phyloP scores from a whole-genome alignment of 2,797 vertebrate species.

The Mastacembelus armatus region DNA sequence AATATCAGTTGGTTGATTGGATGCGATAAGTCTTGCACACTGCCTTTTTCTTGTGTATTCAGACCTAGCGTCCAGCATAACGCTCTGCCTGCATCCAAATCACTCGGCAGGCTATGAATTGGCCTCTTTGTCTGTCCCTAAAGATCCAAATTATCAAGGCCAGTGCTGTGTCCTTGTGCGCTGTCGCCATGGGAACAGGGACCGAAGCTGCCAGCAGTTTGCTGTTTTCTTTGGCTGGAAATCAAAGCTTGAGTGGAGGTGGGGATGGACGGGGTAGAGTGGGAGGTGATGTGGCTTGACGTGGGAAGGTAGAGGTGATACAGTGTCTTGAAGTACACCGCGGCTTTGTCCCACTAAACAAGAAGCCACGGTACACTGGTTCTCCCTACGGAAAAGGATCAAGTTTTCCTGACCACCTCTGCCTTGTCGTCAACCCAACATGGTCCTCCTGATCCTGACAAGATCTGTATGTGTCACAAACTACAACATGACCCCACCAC shows the following conservation, averaged over 20 bases:
- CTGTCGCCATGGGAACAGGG: constrained; percentile 78
- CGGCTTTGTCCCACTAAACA: constrained; percentile 60
- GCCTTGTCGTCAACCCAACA: constrained; percentile 70
- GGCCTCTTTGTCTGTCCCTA: constrained; percentile 82
- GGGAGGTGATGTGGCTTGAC: constrained; percentile 73
- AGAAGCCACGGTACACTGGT: constrained; percentile 60
- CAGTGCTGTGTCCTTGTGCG: constrained; percentile 70
- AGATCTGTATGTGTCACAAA: constrained; percentile 66
- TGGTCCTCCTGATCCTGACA: constrained; percentile 66
- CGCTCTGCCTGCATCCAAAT: constrained; percentile 73
- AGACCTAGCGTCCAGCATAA: constrained; percentile 74
- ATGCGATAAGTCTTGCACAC: constrained; percentile 72
- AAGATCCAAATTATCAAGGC: constrained; percentile 84
- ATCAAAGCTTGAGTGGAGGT: constrained; percentile 81
- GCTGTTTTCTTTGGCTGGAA: constrained; percentile 86
- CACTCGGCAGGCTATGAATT: constrained; percentile 80
- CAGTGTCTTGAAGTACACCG: constrained; percentile 67
- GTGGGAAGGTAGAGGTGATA: constrained; percentile 73
- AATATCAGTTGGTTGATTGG: constrained; percentile 83
- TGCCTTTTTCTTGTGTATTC: constrained; percentile 60
- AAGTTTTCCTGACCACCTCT: constrained; percentile 68
- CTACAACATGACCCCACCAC: constrained; percentile 28
- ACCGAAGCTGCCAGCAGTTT: constrained; percentile 69
- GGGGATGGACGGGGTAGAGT: constrained; percentile 71
- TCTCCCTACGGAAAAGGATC: constrained; percentile 58